Percentiles rank a stretch among this genome's conserved stretches.
Evolutionary conservation across 2,113 vertebrate species (phyloP).

Genomic region (Gnathonemus longibarbis): DNA sequence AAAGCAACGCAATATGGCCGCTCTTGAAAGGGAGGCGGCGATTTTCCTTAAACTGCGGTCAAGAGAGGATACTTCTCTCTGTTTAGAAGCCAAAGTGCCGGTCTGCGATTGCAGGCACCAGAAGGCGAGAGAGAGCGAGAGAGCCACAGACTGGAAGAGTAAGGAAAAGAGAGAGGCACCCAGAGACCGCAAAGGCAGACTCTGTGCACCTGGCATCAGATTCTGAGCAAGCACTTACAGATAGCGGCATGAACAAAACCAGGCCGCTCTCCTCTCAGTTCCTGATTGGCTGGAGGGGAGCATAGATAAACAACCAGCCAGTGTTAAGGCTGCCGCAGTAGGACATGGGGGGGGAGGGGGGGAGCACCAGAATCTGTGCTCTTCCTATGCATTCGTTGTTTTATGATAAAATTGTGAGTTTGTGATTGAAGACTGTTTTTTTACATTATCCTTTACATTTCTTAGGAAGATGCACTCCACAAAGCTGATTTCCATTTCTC

Average conservation of each 20-base stretch:
- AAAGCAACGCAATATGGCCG: slow-evolving; percentile 49
- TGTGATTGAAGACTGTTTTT: neutral
- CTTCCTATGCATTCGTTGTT: neutral
- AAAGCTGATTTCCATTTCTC: neutral
- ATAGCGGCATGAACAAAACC: slow-evolving; percentile 2
- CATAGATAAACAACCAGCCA: neutral
- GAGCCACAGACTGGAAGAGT: neutral
- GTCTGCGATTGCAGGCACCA: slow-evolving; percentile 9
- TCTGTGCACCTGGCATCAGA: slow-evolving; percentile 12
- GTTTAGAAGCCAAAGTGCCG: slow-evolving; percentile 44
- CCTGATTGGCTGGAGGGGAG: neutral
- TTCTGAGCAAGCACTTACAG: neutral
- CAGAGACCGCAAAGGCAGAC: neutral
- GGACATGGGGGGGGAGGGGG: neutral
- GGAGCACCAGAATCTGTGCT: neutral
- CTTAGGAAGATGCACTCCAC: neutral
- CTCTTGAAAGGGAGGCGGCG: slow-evolving; percentile 44
- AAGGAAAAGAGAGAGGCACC: neutral
- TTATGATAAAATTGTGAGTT: neutral
- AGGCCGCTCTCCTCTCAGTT: neutral
- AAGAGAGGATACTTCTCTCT: slow-evolving; percentile 46
- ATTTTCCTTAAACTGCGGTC: slow-evolving; percentile 42
- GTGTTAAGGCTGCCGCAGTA: neutral
- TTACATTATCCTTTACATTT: neutral
- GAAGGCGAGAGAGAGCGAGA: slow-evolving; percentile 11